Base-by-base conservation (phyloP, 1,140 invertebrate genomes). In the Philotrypesis tridentata region DNA sequence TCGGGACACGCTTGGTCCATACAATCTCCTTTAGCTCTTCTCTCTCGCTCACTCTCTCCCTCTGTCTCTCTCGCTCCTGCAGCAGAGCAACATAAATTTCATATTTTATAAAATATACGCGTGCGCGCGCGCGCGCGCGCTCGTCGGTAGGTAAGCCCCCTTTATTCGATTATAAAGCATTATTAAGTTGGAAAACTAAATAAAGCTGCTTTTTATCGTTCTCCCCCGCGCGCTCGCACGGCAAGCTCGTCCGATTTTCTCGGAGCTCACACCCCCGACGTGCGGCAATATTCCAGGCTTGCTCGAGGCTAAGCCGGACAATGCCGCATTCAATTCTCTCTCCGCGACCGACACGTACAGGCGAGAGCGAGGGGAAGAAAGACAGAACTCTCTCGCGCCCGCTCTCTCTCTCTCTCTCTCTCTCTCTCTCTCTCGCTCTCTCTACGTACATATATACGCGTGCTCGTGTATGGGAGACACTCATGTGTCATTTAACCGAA, bases 401-500 rank as follows among this genome's bases (percentile, higher is more conserved):
- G 3, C 43, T 48, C 43, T 48, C 43, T 48, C 43, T 48, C 43
- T 48, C 43, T 48, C 9, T 2, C 61, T 65, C 61, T 33, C 29
- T 25, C 68, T 17, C 33, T 33, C 33, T 27, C 6, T 55, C 43
- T 14, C 43, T 48, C 17, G 12, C 43, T 48, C 43, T 48, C 12
- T 48, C 12, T 17, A 0, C 21, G 17, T 17, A 3, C 6, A 17
- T 55, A n/a, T 55, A 55, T n/a, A n/a, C 48, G 48, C 14, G 43
- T n/a, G n/a, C 4, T 37, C 33, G 43, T 55, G 67, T 61, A 82
- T 72, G 48, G 85, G 74, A 71, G 74, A 71, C 82, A 85, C 86
- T 89, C 89, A 85, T 89, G 89, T 91, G 88, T 90, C 90, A 90
- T 91, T 91, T 91, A 90, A 89, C 88, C 86, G 89, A 89, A 91